These are phyloP conservation scores for Lepidurus apus DNA, from an alignment of 1,140 invertebrate genomes.

Conservation along the genomic window DNA sequence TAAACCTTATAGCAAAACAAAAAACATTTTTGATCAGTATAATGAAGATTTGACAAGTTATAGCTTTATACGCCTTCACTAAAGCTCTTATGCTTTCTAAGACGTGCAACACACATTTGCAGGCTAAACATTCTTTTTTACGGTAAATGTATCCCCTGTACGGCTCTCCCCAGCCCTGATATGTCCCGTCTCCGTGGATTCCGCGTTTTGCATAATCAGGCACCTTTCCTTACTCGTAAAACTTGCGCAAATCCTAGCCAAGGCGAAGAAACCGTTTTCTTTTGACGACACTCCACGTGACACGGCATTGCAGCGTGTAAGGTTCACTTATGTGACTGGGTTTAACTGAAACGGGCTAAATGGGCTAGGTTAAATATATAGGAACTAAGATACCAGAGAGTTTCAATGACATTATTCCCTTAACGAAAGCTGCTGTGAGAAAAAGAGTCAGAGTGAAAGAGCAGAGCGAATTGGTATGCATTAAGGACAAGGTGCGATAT, in stretches of 20 bases:
- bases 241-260: neutral
- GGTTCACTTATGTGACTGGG: constrained; percentile 21
- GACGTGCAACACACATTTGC: neutral
- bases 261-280: neutral
- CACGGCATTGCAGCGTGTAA: neutral
- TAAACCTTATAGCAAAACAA: too few relatives aligned
- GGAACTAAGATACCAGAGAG: neutral
- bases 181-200: neutral
- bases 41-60: neutral
- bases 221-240: neutral
- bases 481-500: constrained; percentile 6
- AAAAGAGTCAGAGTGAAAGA: neutral
- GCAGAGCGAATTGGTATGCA: neutral
- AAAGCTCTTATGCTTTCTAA: neutral
- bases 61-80: constrained; percentile 7
- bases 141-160: too few relatives aligned
- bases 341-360: neutral
- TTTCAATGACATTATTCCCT: neutral
- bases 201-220: neutral
- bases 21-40: too few relatives aligned
- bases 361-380: neutral
- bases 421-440: neutral
- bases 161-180: neutral
- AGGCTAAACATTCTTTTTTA: neutral
- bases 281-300: too few relatives aligned